These are phyloP conservation scores for Trisateles emortualis DNA, from an alignment of 2,888 invertebrate species.

Conservation along the genomic window DNA sequence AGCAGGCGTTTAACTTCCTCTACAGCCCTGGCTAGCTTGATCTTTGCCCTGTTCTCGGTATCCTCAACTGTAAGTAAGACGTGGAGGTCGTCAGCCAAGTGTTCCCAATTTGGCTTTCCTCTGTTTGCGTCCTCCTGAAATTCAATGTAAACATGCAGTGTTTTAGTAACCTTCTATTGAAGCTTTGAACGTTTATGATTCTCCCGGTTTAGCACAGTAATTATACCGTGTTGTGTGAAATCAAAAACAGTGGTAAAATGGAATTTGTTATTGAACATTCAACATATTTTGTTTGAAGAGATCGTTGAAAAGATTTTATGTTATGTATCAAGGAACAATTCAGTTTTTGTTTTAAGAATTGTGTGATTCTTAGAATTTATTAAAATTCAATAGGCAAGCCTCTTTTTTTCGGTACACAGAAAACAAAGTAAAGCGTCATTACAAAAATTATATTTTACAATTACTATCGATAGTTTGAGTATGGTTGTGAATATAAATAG, in stretches of 20 bases:
- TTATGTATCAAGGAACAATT: slow-evolving; percentile 3
- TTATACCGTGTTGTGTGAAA: slow-evolving; percentile 34
- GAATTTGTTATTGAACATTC: slow-evolving; percentile 13
- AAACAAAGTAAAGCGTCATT: slow-evolving; percentile 29
- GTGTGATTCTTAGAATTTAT: neutral
- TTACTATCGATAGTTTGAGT: slow-evolving; percentile 39
- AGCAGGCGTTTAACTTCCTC: slow-evolving; percentile 99
- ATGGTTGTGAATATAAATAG: slow-evolving; percentile 51
- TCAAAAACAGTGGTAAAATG: slow-evolving; percentile 34
- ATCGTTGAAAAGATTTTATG: neutral
- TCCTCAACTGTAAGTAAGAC: slow-evolving; percentile 99
- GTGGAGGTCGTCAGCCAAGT: slow-evolving; percentile 99
- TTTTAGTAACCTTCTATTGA: slow-evolving; percentile 21
- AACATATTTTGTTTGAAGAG: slow-evolving; percentile 9
- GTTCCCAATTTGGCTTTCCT: slow-evolving; percentile 99
- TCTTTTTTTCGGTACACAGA: slow-evolving; percentile 21
- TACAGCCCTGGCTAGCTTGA: slow-evolving; percentile 97
- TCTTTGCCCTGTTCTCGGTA: slow-evolving; percentile 97
- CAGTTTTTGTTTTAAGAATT: neutral
- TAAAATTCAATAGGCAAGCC: slow-evolving; percentile 8
- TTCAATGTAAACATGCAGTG: slow-evolving; percentile 20
- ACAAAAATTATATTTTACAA: slow-evolving; percentile 35
- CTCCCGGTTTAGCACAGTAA: slow-evolving; percentile 30
- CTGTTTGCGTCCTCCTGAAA: slow-evolving; percentile 98
- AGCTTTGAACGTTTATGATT: slow-evolving; percentile 21